phyloP scores from a whole-genome alignment of 2,113 vertebrate genomes.

The Leptodactylus fuscus region DNA sequence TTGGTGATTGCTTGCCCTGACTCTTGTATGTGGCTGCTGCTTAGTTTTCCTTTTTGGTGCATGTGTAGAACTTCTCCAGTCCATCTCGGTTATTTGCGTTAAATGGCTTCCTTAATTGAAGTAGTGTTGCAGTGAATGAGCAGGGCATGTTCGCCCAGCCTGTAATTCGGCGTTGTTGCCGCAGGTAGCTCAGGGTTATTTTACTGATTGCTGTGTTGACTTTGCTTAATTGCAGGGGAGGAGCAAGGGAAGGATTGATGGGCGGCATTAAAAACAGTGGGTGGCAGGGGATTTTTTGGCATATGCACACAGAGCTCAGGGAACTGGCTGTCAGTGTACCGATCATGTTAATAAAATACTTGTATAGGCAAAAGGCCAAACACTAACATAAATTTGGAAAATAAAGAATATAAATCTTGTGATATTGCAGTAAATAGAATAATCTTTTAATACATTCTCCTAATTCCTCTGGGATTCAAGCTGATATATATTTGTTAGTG shows the following conservation, averaged over 20 bases:
- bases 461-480: background rate
- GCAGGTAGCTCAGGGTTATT: slow-evolving; percentile 82
- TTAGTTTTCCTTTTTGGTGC: slow-evolving; percentile 56
- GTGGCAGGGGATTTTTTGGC: slow-evolving; percentile 64
- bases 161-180: slow-evolving; percentile 71
- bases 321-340: slow-evolving; percentile 75
- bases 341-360: slow-evolving; percentile 74
- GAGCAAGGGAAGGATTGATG: slow-evolving; percentile 76
- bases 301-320: slow-evolving; percentile 70
- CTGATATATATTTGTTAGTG: background rate
- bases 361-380: slow-evolving; percentile 67
- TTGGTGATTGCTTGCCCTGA: slow-evolving; percentile 72
- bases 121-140: slow-evolving; percentile 68
- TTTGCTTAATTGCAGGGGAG: slow-evolving; percentile 99
- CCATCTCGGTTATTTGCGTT: slow-evolving; percentile 72
- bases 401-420: background rate
- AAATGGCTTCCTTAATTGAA: slow-evolving; percentile 76
- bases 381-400: background rate
- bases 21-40: slow-evolving; percentile 68
- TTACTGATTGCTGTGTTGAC: slow-evolving; percentile 87
- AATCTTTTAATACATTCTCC: background rate
- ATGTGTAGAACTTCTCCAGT: slow-evolving; percentile 71
- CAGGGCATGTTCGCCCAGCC: slow-evolving; percentile 66
- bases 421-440: background rate
- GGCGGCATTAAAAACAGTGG: slow-evolving; percentile 76